Conservation (phyloP, 2,888 invertebrate genomes). For the Phrixothrix hirtus region DNA sequence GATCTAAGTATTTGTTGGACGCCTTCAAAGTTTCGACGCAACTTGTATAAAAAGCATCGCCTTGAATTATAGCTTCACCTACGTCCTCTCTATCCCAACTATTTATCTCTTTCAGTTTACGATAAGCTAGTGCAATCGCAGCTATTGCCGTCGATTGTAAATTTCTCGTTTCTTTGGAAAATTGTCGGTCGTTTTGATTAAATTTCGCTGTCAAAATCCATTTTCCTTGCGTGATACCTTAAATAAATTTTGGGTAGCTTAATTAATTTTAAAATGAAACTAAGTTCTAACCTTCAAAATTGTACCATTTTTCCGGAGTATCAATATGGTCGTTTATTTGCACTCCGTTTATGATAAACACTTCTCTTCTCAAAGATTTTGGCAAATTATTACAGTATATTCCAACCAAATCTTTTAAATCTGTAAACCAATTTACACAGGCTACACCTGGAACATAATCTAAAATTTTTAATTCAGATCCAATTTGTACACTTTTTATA, state of each 20-base stretch:
- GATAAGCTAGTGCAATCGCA: slow-evolving; percentile 50
- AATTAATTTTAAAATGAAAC: background rate
- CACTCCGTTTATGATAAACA: slow-evolving; percentile 50
- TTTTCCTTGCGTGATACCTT: slow-evolving; percentile 34
- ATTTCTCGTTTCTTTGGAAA: slow-evolving; percentile 51
- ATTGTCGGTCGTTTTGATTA: slow-evolving; percentile 46
- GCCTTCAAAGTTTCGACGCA: slow-evolving; percentile 44
- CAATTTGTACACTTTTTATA: slow-evolving; percentile 34
- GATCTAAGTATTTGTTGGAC: slow-evolving; percentile 41
- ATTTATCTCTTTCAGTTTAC: slow-evolving; percentile 44
- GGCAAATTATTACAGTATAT: slow-evolving; percentile 52
- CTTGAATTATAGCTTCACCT: slow-evolving; percentile 54
- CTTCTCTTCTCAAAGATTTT: slow-evolving; percentile 40
- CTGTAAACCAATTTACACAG: slow-evolving; percentile 52
- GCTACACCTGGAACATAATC: slow-evolving; percentile 46
- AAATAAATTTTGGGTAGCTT: background rate
- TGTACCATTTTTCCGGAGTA: slow-evolving; percentile 48
- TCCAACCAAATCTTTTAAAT: slow-evolving; percentile 49
- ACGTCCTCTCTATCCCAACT: slow-evolving; percentile 52
- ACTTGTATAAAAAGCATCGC: slow-evolving; percentile 54
- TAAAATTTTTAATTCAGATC: slow-evolving; percentile 37
- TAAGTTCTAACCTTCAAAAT: slow-evolving; percentile 48
- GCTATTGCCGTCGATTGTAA: slow-evolving; percentile 56
- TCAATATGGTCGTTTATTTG: slow-evolving; percentile 46
- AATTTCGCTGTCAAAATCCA: slow-evolving; percentile 55